Evolutionary conservation across 2,113 vertebrate genomes (phyloP).

Genomic region (Megalops atlanticus): DNA sequence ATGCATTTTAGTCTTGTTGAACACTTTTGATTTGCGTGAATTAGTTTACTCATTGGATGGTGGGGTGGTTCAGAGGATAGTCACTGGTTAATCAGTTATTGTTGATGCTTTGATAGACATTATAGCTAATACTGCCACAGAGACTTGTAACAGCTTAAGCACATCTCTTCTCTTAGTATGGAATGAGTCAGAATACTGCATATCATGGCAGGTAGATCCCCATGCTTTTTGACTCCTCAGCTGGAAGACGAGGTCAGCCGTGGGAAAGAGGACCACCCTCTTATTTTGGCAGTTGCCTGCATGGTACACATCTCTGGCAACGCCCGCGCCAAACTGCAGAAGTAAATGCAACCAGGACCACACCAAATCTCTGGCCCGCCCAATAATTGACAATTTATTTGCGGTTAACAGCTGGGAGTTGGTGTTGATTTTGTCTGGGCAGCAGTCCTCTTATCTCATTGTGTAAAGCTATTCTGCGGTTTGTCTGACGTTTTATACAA

Average conservation of each 20-base stretch:
- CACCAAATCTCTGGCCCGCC: conserved; percentile 17
- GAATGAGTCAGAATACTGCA: background rate
- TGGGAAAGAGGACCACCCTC: background rate
- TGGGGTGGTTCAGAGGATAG: too few relatives aligned
- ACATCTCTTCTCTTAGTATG: background rate
- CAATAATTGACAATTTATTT: conserved; percentile 26
- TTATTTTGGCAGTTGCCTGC: background rate
- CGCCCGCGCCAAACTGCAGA: background rate
- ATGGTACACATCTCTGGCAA: conserved; percentile 11
- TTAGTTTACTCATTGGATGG: too few relatives aligned
- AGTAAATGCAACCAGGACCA: conserved; percentile 12
- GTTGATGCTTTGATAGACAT: too few relatives aligned
- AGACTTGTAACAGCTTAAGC: too few relatives aligned
- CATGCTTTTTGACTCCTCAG: background rate
- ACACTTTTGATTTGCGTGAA: too few relatives aligned
- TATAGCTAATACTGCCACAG: too few relatives aligned
- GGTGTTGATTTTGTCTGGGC: conserved; percentile 15
- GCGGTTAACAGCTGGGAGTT: conserved; percentile 4
- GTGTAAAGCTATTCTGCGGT: background rate
- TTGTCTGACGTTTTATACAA: background rate
- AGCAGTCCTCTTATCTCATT: background rate
- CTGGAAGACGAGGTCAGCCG: background rate
- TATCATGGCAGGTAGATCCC: background rate
- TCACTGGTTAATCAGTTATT: too few relatives aligned
- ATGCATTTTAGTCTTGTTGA: too few relatives aligned